Evolutionary conservation across 2,888 invertebrate species (phyloP).

Genomic region (Dastarcus helophoroides): DNA sequence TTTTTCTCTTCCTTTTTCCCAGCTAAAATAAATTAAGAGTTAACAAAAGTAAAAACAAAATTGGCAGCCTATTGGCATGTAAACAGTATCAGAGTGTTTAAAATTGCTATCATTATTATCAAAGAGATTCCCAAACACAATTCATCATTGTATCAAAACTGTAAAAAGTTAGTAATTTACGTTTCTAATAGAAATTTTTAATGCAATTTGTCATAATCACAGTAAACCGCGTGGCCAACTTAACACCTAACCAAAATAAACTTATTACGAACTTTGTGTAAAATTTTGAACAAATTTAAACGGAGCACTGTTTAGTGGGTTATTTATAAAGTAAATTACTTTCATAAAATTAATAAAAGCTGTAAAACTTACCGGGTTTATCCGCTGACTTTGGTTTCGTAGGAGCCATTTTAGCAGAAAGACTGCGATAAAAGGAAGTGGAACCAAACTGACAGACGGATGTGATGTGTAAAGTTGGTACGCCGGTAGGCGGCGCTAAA

Average conservation of each 20-base stretch:
- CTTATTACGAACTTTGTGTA: too few relatives aligned
- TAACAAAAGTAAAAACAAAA: conserved; percentile 2
- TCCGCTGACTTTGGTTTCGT: conserved; percentile 69
- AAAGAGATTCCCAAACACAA: conserved; percentile 46
- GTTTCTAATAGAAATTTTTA: too few relatives aligned
- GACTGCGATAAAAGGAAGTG: conserved; percentile 29
- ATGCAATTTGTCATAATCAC: too few relatives aligned
- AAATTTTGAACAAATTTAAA: too few relatives aligned
- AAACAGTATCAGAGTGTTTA: conserved; percentile 12
- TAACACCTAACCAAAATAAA: too few relatives aligned
- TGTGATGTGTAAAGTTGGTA: too few relatives aligned
- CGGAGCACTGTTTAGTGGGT: too few relatives aligned
- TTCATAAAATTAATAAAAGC: conserved; percentile 1
- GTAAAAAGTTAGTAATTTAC: too few relatives aligned
- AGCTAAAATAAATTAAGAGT: conserved; percentile 14
- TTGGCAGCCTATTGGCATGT: too few relatives aligned
- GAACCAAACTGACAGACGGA: conserved; percentile 12
- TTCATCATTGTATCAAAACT: conserved; percentile 33
- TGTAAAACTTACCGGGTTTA: conserved; percentile 67
- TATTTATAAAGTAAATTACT: not conserved
- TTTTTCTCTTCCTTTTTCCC: conserved; percentile 45
- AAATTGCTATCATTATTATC: conserved; percentile 29
- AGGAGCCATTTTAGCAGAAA: conserved; percentile 61
- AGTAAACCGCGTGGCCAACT: conserved; percentile 6
- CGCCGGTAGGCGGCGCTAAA: too few relatives aligned